Evolutionary conservation across 2,888 invertebrate genomes (phyloP), one percentile per base, ranked within the genome.

Genomic region (Catocala nupta): DNA sequence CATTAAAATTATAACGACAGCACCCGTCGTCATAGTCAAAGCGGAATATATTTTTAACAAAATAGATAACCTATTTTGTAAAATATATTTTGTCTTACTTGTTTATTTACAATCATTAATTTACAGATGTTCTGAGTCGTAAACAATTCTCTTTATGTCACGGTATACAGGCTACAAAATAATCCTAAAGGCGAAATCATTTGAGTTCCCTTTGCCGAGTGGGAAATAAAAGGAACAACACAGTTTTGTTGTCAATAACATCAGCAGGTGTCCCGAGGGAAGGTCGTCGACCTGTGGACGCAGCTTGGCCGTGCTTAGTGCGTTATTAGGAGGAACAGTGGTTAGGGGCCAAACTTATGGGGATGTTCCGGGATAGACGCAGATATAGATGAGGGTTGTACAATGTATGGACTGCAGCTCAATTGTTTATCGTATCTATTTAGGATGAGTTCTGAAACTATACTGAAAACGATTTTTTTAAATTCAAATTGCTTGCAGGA

Each of bases 211-310:
- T 61, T 47, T 75, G 78, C 73, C 25, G 63, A 75, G 70, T 77
- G 80, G 81, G 82, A 86, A 91, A 91, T 90, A 90, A 91, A 92
- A 91, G 90, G 86, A 91, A 90, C 87, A 86, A 83, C 83, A 83
- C 82, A 83, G 75, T 77, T 77, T 73, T 85, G 89, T 90, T 93
- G 93, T 92, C 93, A 92, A 90, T 90, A 91, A 91, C 92, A 92
- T 90, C 90, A 89, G 90, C 87, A 90, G 91, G 90, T 89, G 90
- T 91, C 91, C 89, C 90, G 78, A 70, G 83, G 90, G 83, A 25
- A 91, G 91, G 90, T 90, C 91, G 83, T 88, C 89, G 86, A 91
- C 89, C 91, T 85, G 79, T 65, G 73, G 68, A 66, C 64, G 63
- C 68, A 79, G 80, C 77, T 76, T 80, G 81, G 62, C 76, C 81